Percentiles rank a stretch among this genome's conserved stretches.
phyloP scores from a whole-genome alignment of 1,140 invertebrate genomes.

The Stenopsyche tienmushanensis region DNA sequence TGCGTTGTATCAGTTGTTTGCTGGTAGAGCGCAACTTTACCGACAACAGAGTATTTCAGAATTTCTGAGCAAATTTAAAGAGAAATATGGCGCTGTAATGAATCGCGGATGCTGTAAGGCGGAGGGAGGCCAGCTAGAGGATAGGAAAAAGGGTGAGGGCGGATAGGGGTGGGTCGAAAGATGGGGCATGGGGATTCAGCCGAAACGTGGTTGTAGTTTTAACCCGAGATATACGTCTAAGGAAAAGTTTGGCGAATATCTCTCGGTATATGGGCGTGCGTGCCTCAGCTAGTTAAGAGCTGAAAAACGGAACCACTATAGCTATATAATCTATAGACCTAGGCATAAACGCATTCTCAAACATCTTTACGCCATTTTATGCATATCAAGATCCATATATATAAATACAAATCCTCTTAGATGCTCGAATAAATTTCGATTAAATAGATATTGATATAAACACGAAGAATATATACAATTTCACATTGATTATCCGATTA shows the following conservation, averaged over 20 bases:
- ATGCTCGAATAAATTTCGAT: background rate
- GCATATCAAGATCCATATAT: background rate
- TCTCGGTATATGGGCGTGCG: conserved; percentile 32
- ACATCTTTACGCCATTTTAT: background rate
- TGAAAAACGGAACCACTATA: conserved; percentile 26
- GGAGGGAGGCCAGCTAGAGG: background rate
- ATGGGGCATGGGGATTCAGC: conserved; percentile 15
- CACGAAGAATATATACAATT: background rate
- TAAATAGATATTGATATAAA: background rate
- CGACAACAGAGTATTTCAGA: conserved; percentile 41
- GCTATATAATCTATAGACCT: background rate
- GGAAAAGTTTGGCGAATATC: conserved; percentile 40
- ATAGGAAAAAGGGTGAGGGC: conserved; percentile 7
- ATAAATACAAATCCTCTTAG: background rate
- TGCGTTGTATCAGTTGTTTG: no score
- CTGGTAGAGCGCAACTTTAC: conserved; percentile 2
- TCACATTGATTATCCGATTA: no score
- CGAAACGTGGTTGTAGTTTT: conserved; percentile 37
- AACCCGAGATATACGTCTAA: conserved; percentile 38
- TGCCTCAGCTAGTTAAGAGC: conserved; percentile 31
- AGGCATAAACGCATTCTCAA: conserved; percentile 7
- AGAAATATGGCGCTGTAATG: conserved; percentile 42
- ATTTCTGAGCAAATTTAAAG: conserved; percentile 43
- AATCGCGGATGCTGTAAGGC: conserved; percentile 36
- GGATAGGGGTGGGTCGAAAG: conserved; percentile 11